Percentiles rank a stretch among this genome's conserved stretches.
Conservation (phyloP, 2,113 vertebrate genomes). For the Euleptes europaea region DNA sequence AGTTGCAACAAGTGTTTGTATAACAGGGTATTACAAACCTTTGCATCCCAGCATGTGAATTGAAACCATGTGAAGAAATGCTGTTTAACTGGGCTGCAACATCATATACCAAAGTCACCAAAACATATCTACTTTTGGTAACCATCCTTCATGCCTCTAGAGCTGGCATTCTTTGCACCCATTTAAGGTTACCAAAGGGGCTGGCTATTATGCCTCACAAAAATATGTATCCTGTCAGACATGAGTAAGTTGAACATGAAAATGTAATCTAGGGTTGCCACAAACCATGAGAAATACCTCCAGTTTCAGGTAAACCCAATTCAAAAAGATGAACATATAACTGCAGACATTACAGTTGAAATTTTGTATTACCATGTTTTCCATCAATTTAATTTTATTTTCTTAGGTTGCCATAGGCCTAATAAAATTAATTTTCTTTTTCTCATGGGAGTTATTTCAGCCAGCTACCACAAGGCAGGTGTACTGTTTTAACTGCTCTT, state of each 20-base stretch:
- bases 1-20: neutral
- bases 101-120: neutral
- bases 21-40: neutral
- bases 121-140: neutral
- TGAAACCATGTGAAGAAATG: neutral
- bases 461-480: neutral
- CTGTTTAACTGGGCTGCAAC: neutral
- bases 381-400: neutral
- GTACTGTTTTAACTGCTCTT: neutral
- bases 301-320: neutral
- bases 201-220: neutral
- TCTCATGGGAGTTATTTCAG: neutral
- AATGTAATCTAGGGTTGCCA: neutral
- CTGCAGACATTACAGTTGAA: neutral
- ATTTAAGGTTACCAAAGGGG: neutral
- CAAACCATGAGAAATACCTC: neutral
- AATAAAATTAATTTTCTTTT: constrained; percentile 10
- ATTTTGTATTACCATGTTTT: neutral
- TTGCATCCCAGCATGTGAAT: neutral
- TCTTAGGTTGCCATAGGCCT: neutral
- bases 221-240: neutral
- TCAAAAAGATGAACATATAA: neutral
- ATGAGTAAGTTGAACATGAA: neutral
- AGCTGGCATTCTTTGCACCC: neutral
- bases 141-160: neutral